A percentile compares a stretch with the other conserved stretches of the same genome.
Conservation (phyloP, 2,888 invertebrate species). For the Drosophila niveifrons region DNA sequence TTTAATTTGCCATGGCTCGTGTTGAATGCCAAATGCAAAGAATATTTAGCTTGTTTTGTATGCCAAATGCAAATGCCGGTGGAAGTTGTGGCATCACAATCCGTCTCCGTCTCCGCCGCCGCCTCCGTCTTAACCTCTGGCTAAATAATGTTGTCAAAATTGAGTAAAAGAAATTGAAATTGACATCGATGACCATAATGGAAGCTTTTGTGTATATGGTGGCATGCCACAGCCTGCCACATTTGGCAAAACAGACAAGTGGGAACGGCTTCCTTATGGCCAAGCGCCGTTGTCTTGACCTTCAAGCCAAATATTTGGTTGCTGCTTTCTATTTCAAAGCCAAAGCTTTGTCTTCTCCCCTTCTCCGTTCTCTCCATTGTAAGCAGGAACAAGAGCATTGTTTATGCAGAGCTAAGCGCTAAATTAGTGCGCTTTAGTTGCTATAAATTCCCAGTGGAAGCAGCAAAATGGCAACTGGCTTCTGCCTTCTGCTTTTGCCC, state of each 20-base stretch:
- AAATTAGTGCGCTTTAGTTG: constrained; percentile 56
- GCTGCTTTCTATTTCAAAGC: constrained; percentile 70
- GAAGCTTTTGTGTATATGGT: constrained; percentile 32
- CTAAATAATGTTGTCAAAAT: constrained; percentile 36
- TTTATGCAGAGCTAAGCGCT: constrained; percentile 56
- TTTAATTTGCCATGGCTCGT: constrained; percentile 65
- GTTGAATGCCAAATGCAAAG: constrained; percentile 68
- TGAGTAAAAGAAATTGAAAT: constrained; percentile 63
- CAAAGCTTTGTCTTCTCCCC: background rate
- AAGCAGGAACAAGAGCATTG: constrained; percentile 28
- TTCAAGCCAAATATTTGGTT: constrained; percentile 60
- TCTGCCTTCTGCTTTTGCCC: constrained; percentile 35
- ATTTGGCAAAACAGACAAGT: constrained; percentile 19
- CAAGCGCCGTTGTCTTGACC: constrained; percentile 45
- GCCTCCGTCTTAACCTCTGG: background rate
- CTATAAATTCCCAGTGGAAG: constrained; percentile 53
- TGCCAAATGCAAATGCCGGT: constrained; percentile 74
- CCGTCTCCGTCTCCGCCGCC: background rate
- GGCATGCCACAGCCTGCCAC: constrained; percentile 27
- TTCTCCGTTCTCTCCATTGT: constrained; percentile 3
- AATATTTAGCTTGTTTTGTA: constrained; percentile 64
- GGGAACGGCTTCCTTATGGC: constrained; percentile 57
- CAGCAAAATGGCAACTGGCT: constrained; percentile 14
- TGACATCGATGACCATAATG: constrained; percentile 66
- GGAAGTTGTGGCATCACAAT: constrained; percentile 30